A percentile compares a stretch with the other conserved stretches of the same genome.
These are phyloP conservation scores for Semicossyphus pulcher DNA, from an alignment of 2,113 vertebrate genomes.

Conservation along the genomic window DNA sequence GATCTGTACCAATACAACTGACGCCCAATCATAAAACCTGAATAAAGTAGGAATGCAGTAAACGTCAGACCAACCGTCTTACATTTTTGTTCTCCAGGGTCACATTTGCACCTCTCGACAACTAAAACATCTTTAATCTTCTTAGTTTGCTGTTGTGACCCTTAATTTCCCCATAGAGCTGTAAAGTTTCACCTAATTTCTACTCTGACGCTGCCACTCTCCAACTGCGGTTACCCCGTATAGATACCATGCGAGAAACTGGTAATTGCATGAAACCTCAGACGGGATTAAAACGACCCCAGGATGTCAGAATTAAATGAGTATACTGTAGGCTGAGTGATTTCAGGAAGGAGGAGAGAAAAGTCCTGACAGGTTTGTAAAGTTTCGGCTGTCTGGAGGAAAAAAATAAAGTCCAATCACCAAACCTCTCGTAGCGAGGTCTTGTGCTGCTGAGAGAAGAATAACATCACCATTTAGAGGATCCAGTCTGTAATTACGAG, in stretches of 20 bases:
- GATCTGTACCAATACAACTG: too few species aligned
- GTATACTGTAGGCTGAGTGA: not conserved
- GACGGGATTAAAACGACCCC: conserved; percentile 9
- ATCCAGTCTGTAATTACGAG: conserved; percentile 8
- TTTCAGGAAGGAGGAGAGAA: not conserved
- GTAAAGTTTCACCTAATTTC: conserved; percentile 5
- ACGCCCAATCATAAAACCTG: not conserved
- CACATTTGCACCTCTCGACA: not conserved
- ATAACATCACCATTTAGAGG: conserved; percentile 3
- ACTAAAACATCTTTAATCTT: not conserved
- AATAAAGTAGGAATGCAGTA: too few species aligned
- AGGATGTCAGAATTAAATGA: not conserved
- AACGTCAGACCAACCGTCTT: too few species aligned
- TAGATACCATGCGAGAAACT: not conserved
- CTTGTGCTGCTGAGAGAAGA: not conserved
- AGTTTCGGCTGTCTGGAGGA: not conserved
- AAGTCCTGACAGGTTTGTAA: not conserved
- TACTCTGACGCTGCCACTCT: not conserved
- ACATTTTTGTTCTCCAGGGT: not conserved
- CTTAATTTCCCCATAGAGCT: not conserved
- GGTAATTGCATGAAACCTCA: conserved; percentile 1
- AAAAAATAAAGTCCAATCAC: not conserved
- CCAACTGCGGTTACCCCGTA: not conserved
- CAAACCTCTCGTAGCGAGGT: not conserved
- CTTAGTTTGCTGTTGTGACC: not conserved